Conservation (phyloP, 2,113 vertebrate species). For the Leucosticte australis region DNA sequence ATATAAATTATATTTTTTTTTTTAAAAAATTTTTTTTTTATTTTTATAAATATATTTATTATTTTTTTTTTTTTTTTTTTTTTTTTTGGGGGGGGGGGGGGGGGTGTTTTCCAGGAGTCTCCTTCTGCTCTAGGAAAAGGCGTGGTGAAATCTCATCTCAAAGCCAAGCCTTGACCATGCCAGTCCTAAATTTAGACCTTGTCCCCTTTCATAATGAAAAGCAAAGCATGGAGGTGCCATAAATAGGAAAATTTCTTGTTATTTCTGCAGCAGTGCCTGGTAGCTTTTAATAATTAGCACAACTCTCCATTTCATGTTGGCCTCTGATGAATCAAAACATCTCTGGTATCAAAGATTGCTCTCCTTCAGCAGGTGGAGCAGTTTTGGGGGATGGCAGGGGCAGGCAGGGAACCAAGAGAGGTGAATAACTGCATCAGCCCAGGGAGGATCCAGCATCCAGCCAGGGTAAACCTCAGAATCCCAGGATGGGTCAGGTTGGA, state of each 20-base stretch:
- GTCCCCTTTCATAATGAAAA: background rate
- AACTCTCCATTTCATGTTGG: background rate
- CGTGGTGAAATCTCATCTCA: background rate
- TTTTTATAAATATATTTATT: too few species aligned
- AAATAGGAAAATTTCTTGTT: background rate
- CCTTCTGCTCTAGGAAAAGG: background rate
- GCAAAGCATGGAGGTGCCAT: background rate
- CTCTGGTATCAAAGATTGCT: background rate
- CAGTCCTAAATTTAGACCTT: background rate
- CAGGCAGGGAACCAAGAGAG: background rate
- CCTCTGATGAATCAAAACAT: background rate
- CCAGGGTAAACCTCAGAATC: background rate
- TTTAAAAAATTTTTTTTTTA: too few species aligned
- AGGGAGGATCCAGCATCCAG: background rate
- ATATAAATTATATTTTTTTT: too few species aligned
- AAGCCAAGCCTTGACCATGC: background rate
- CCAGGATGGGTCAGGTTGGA: background rate
- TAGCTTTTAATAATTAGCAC: background rate
- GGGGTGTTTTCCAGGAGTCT: background rate
- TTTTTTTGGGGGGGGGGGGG: rapidly evolving
- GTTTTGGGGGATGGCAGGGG: background rate
- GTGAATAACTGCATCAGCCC: background rate
- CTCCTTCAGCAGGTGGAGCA: background rate
- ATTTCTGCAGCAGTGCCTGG: background rate
- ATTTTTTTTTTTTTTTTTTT: too few species aligned